A percentile compares a stretch with the other conserved stretches of the same genome.
Evolutionary conservation across 2,113 vertebrate species (phyloP).

Genomic region (Thymallus thymallus): DNA sequence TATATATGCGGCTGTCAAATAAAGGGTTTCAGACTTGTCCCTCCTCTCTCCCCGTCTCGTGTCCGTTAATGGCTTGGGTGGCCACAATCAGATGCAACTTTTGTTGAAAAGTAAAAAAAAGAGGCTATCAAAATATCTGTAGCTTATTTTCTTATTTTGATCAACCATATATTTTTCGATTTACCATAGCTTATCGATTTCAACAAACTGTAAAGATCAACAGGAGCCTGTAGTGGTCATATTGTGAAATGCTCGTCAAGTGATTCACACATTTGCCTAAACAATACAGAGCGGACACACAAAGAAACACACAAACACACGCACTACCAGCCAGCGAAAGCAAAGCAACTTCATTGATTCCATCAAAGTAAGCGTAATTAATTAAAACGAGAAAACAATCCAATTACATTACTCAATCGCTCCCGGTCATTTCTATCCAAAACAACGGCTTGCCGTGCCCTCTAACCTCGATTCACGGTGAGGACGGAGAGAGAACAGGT

Average conservation of each 20-base stretch:
- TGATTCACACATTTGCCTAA: not conserved
- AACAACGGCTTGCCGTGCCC: conserved; percentile 19
- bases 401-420: conserved; percentile 43
- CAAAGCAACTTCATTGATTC: conserved; percentile 34
- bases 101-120: no score
- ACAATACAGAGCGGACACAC: conserved; percentile 17
- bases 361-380: conserved; percentile 35
- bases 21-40: conserved; percentile 22
- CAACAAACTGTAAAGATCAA: conserved; percentile 50
- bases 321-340: not conserved
- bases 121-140: not conserved
- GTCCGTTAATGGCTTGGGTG: conserved; percentile 38
- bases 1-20: conserved; percentile 54
- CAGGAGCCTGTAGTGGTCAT: conserved; percentile 68
- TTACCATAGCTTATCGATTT: no score
- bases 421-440: no score
- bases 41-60: conserved; percentile 19
- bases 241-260: conserved; percentile 20
- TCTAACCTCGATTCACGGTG: conserved; percentile 50
- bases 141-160: not conserved
- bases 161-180: no score
- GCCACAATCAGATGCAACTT: not conserved
- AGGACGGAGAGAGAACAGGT: conserved; percentile 22
- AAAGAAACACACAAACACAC: not conserved
- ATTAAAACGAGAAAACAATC: conserved; percentile 51